Conservation (phyloP, 2,113 vertebrate genomes). For the Paedocypris sp. region DNA sequence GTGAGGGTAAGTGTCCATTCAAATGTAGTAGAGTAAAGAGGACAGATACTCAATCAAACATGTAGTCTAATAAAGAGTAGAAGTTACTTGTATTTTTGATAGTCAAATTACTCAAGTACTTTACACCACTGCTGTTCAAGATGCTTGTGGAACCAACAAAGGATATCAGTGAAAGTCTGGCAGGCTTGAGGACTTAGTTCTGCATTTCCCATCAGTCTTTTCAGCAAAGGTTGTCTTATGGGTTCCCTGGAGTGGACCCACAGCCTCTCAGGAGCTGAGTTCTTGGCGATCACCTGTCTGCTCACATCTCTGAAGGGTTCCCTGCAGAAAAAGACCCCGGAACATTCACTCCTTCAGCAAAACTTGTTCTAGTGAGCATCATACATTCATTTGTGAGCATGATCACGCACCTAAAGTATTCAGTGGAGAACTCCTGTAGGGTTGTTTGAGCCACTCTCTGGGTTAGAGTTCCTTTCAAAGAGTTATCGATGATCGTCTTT, state of each 20-base stretch:
- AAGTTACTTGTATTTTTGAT: too few relatives aligned
- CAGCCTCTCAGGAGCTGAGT: constrained; percentile 61
- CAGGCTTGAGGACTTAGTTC: constrained; percentile 76
- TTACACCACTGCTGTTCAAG: too few relatives aligned
- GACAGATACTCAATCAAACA: too few relatives aligned
- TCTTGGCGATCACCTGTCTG: constrained; percentile 68
- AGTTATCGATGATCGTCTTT: constrained; percentile 49
- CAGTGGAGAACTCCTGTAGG: constrained; percentile 78
- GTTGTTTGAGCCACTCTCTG: constrained; percentile 62
- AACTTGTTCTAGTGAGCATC: background rate
- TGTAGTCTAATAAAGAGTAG: too few relatives aligned
- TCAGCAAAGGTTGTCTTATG: constrained; percentile 78
- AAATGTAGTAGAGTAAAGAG: too few relatives aligned
- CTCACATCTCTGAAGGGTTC: constrained; percentile 74
- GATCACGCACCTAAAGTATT: constrained; percentile 76
- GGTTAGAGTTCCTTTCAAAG: constrained; percentile 41
- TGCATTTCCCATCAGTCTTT: constrained; percentile 55
- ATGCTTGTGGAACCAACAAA: too few relatives aligned
- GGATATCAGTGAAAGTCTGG: constrained; percentile 89
- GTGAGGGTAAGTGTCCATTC: too few relatives aligned
- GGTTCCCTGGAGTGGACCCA: constrained; percentile 83
- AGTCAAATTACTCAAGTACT: too few relatives aligned
- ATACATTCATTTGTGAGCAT: background rate
- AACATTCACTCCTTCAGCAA: background rate
- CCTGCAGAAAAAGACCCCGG: constrained; percentile 45